Percentiles rank a stretch among this genome's conserved stretches.
Conservation (phyloP, 2,113 vertebrate species). For the Apus apus region DNA sequence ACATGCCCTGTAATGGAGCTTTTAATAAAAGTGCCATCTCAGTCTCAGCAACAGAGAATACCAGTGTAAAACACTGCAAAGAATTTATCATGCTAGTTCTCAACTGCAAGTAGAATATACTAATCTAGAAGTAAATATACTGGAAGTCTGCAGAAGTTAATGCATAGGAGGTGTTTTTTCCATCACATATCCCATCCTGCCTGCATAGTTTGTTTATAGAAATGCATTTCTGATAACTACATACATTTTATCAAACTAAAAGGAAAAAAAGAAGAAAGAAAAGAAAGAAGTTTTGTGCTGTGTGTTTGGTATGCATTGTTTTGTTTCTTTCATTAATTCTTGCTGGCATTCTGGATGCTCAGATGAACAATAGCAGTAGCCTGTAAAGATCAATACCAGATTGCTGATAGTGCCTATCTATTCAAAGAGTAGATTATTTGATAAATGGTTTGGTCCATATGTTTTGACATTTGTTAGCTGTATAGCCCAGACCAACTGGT, state of each 20-base stretch:
- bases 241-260: conserved; percentile 71
- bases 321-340: conserved; percentile 97
- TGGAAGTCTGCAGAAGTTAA: neutral
- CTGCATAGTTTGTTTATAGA: neutral
- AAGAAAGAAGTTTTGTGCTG: conserved; percentile 39
- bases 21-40: conserved; percentile 36
- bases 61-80: neutral
- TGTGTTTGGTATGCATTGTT: conserved; percentile 94
- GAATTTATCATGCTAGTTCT: neutral
- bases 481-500: conserved; percentile 78
- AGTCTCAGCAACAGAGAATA: neutral
- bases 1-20: conserved; percentile 21
- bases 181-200: neutral
- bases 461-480: conserved; percentile 88
- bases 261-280: neutral
- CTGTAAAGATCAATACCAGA: conserved; percentile 95
- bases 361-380: conserved; percentile 96
- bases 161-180: neutral
- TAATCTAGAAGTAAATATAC: neutral
- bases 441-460: conserved; percentile 93
- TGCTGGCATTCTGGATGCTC: conserved; percentile 88
- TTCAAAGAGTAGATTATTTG: conserved; percentile 96
- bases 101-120: neutral
- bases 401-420: conserved; percentile 98
- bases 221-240: conserved; percentile 27